phyloP scores from a whole-genome alignment of 2,888 invertebrate species.

The Sinotaia quadrata region DNA sequence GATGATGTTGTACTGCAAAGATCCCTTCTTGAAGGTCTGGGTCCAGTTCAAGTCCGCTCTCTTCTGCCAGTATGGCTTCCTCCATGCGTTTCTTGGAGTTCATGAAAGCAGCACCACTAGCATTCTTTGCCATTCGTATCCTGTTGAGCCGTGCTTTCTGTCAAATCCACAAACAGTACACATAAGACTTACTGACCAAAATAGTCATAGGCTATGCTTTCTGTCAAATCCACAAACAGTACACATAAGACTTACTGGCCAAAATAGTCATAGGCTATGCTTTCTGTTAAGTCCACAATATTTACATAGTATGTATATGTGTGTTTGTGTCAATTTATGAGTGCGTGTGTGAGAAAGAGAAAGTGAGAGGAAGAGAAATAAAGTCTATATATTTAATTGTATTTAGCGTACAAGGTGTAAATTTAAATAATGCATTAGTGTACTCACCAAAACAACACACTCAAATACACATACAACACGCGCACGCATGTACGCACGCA shows the following conservation, averaged over 20 bases:
- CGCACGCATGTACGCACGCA: not conserved
- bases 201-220: not conserved
- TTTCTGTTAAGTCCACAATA: too few relatives aligned
- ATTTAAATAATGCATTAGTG: too few relatives aligned
- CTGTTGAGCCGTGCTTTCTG: constrained; percentile 99
- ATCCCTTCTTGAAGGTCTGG: constrained; percentile 93
- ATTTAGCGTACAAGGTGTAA: too few relatives aligned
- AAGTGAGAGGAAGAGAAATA: too few relatives aligned
- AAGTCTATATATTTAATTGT: too few relatives aligned
- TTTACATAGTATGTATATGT: too few relatives aligned
- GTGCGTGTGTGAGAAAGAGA: too few relatives aligned
- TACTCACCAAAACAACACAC: too few relatives aligned
- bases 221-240: too few relatives aligned
- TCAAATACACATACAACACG: not conserved
- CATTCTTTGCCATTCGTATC: constrained; percentile 98
- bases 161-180: constrained; percentile 54
- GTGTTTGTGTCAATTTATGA: too few relatives aligned
- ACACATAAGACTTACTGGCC: too few relatives aligned
- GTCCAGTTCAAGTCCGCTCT: constrained; percentile 89
- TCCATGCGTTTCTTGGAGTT: constrained; percentile 99
- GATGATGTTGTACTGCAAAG: constrained; percentile 99
- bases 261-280: too few relatives aligned
- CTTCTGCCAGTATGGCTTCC: constrained; percentile 75
- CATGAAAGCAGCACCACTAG: constrained; percentile 98
- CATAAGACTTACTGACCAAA: not conserved